Evolutionary conservation across 2,888 invertebrate species (phyloP).

Genomic region (Lepidocyrtoides sp.): DNA sequence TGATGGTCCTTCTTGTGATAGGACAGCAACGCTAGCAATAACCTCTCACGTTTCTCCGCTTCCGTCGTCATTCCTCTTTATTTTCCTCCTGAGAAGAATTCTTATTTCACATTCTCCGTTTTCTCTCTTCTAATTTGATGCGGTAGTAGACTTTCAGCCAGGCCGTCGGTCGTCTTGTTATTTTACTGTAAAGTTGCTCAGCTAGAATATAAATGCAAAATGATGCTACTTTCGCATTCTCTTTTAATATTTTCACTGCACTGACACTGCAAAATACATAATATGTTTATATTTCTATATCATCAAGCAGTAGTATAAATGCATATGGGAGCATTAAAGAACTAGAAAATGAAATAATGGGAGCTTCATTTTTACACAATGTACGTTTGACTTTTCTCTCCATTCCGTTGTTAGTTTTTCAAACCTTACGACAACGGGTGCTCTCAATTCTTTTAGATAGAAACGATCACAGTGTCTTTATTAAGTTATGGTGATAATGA

Average conservation of each 20-base stretch:
- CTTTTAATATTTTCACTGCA: neutral
- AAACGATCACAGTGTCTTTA: neutral
- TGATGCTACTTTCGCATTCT: no score
- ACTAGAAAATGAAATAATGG: neutral
- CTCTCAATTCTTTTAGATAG: no score
- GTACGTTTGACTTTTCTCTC: no score
- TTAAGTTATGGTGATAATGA: neutral
- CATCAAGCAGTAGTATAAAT: neutral
- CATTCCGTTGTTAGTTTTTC: no score
- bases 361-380: no score
- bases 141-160: neutral
- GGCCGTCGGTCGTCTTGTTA: neutral
- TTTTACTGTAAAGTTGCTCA: neutral
- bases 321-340: neutral
- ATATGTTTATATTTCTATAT: neutral
- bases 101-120: constrained; percentile 31
- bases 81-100: constrained; percentile 52
- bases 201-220: no score
- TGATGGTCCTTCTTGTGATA: constrained; percentile 42
- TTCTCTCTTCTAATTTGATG: neutral
- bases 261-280: neutral
- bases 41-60: constrained; percentile 65
- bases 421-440: no score
- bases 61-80: constrained; percentile 48
- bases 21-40: constrained; percentile 45